phyloP scores from a whole-genome alignment of 2,113 vertebrate genomes.

The Columba janthina region DNA sequence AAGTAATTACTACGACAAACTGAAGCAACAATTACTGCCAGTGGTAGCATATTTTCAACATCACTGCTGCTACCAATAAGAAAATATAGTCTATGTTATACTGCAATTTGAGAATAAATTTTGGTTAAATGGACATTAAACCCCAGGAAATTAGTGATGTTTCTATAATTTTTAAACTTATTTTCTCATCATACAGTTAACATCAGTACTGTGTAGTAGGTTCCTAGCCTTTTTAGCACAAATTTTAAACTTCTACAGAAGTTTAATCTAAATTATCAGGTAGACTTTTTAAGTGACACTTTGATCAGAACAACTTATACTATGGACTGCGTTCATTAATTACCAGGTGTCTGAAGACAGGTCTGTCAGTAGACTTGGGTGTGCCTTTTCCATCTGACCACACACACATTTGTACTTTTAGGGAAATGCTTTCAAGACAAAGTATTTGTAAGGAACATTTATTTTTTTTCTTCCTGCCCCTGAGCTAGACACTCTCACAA shows the following conservation, averaged over 20 bases:
- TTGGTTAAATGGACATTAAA: background rate
- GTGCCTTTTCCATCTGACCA: background rate
- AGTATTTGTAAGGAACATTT: slow-evolving; percentile 31
- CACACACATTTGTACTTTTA: background rate
- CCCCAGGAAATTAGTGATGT: background rate
- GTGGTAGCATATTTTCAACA: background rate
- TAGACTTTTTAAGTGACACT: background rate
- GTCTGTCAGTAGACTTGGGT: background rate
- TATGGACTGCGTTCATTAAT: background rate
- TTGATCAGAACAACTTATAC: background rate
- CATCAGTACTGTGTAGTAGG: background rate
- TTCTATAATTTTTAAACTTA: background rate
- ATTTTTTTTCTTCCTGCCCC: background rate
- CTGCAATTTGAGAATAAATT: background rate
- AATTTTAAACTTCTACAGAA: background rate
- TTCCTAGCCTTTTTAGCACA: background rate
- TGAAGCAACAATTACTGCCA: background rate
- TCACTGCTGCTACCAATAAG: background rate
- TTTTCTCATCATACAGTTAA: background rate
- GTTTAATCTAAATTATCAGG: background rate
- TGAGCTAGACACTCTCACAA: slow-evolving; percentile 10
- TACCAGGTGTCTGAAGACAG: background rate
- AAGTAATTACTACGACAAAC: background rate
- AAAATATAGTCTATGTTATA: background rate
- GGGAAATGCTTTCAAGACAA: slow-evolving; percentile 1